Percentiles rank a stretch among this genome's conserved stretches.
Conservation (phyloP, 2,113 vertebrate genomes). For the Malurus melanocephalus region DNA sequence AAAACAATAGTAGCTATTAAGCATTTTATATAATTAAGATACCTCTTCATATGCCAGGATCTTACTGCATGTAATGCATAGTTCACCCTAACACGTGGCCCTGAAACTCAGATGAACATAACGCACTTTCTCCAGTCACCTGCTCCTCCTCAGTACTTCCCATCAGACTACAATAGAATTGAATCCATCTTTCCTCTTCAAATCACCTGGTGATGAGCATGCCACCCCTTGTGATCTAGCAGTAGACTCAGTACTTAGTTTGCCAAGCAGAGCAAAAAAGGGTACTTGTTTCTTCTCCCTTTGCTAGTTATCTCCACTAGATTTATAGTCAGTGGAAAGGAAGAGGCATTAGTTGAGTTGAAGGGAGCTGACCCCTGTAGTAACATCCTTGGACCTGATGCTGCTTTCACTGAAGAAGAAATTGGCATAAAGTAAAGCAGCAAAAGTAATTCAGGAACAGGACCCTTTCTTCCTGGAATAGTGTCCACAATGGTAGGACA, state of each 20-base stretch:
- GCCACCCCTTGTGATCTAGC: background rate
- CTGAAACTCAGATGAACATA: background rate
- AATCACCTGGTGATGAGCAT: background rate
- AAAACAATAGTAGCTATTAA: conserved; percentile 22
- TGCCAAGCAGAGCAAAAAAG: background rate
- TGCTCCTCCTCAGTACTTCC: background rate
- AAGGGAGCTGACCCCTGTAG: background rate
- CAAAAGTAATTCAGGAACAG: background rate
- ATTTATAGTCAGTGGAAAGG: background rate
- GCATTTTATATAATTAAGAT: background rate
- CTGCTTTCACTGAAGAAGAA: background rate
- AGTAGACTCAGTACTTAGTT: background rate
- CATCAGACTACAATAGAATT: background rate
- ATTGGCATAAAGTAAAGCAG: background rate
- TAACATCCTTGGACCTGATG: background rate
- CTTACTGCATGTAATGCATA: background rate
- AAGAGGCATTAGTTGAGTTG: background rate
- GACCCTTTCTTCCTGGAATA: background rate
- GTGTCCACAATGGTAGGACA: background rate
- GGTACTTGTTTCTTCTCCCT: background rate
- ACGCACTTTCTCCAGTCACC: background rate
- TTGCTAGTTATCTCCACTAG: background rate
- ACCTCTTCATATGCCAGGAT: background rate
- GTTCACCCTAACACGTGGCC: background rate
- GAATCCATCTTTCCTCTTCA: background rate